phyloP scores from a whole-genome alignment of 2,113 vertebrate species.

The Arizona elegans region DNA sequence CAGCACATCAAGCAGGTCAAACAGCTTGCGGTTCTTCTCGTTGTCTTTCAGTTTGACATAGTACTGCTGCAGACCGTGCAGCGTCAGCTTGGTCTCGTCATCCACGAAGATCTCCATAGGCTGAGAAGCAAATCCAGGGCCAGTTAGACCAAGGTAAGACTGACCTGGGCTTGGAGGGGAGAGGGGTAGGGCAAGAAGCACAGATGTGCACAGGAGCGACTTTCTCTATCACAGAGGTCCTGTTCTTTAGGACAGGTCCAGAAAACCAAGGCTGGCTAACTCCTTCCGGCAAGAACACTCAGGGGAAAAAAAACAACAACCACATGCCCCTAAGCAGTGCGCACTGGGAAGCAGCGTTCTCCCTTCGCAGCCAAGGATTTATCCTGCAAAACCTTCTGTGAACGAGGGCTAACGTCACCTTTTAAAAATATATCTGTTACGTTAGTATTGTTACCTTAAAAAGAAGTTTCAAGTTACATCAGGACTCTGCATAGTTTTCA shows the following conservation, averaged over 20 bases:
- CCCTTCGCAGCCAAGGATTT: neutral
- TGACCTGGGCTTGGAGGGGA: conserved; percentile 21
- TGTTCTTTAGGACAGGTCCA: neutral
- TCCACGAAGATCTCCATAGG: conserved; percentile 87
- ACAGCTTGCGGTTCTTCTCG: conserved; percentile 85
- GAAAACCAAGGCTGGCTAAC: neutral
- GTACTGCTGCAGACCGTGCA: conserved; percentile 84
- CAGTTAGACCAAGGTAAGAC: conserved; percentile 20
- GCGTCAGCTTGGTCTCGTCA: conserved; percentile 83
- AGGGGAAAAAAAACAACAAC: neutral
- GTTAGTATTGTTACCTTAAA: neutral
- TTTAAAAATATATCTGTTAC: neutral
- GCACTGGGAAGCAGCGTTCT: neutral
- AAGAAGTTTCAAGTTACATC: neutral
- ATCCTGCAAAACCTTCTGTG: neutral
- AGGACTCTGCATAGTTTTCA: neutral
- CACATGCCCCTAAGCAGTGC: neutral
- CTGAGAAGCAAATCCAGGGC: conserved; percentile 60
- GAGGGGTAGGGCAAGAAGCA: neutral
- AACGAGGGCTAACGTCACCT: neutral
- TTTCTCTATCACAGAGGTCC: neutral
- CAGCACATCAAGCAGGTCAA: conserved; percentile 80
- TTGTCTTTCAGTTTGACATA: conserved; percentile 87
- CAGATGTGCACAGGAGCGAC: neutral
- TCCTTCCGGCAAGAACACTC: neutral